Percentiles rank a stretch among this genome's conserved stretches.
Evolutionary conservation across 2,113 vertebrate species (phyloP).

Genomic region (Nibea coibor): DNA sequence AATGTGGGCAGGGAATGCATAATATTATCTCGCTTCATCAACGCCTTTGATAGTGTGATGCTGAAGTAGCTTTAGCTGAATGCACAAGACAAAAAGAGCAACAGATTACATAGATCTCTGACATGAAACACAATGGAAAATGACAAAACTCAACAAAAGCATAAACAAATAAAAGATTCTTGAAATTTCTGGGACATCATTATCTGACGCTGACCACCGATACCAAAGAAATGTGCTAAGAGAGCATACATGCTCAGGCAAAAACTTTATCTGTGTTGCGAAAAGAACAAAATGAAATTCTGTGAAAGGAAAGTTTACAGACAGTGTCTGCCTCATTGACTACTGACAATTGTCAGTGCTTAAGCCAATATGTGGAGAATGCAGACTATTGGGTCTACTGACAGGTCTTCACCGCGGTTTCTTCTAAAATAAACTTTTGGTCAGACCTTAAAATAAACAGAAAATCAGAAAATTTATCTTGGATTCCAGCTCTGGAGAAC

Average conservation of each 20-base stretch:
- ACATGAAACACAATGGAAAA: neutral
- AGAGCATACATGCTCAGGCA: neutral
- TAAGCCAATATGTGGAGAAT: slow-evolving; percentile 23
- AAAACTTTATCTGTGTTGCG: neutral
- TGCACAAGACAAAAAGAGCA: neutral
- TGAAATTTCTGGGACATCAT: neutral
- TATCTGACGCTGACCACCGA: neutral
- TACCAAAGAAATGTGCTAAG: neutral
- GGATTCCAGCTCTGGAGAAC: neutral
- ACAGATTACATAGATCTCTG: neutral
- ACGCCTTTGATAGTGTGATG: neutral
- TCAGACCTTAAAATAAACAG: slow-evolving; percentile 39
- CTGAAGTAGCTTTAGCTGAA: neutral
- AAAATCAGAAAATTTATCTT: neutral
- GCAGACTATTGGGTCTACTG: slow-evolving; percentile 20
- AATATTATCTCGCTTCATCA: slow-evolving; percentile 16
- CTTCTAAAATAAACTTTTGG: slow-evolving; percentile 39
- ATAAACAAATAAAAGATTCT: neutral
- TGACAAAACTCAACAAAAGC: neutral
- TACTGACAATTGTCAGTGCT: slow-evolving; percentile 3
- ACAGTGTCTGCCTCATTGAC: slow-evolving; percentile 6
- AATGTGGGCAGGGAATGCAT: slow-evolving; percentile 22
- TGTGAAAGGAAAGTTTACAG: slow-evolving; percentile 16
- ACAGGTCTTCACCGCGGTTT: slow-evolving; percentile 23
- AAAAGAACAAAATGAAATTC: neutral